Evolutionary conservation across 2,113 vertebrate genomes (phyloP).

Genomic region (Pterocles burchelli): DNA sequence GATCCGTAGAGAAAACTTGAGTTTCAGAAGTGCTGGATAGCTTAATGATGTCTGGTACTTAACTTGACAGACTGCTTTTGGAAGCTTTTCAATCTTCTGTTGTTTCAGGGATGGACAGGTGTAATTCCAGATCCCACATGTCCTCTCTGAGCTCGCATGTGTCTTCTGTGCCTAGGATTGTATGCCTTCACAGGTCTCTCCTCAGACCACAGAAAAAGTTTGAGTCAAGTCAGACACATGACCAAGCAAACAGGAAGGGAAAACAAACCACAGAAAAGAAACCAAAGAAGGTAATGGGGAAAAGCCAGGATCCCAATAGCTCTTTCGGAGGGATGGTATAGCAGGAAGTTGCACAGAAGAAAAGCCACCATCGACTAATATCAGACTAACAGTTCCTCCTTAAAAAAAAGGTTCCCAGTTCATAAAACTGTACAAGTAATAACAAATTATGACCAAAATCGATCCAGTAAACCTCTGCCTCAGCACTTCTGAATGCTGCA

Average conservation of each 20-base stretch:
- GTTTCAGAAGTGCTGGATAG: neutral
- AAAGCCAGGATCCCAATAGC: neutral
- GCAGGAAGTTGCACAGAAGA: neutral
- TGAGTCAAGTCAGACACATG: neutral
- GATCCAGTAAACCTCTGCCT: conserved; percentile 50
- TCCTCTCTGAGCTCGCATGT: neutral
- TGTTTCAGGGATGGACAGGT: neutral
- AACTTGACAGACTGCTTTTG: neutral
- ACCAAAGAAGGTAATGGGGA: neutral
- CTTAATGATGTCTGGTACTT: neutral
- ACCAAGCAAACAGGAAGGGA: neutral
- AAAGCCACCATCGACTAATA: neutral
- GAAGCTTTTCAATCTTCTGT: neutral
- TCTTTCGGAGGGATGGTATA: neutral
- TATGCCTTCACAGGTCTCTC: neutral
- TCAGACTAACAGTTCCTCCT: neutral
- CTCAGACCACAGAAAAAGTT: neutral
- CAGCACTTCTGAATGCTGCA: conserved; percentile 43
- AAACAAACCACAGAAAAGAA: neutral
- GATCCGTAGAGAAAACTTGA: neutral
- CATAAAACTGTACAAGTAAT: conserved; percentile 23
- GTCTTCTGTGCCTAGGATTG: neutral
- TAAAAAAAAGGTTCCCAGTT: neutral
- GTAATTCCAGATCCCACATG: neutral
- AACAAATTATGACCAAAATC: conserved; percentile 9